Evolutionary conservation across 2,113 vertebrate genomes (phyloP), one percentile per base, ranked within the genome.

Genomic region (Heterotis niloticus): DNA sequence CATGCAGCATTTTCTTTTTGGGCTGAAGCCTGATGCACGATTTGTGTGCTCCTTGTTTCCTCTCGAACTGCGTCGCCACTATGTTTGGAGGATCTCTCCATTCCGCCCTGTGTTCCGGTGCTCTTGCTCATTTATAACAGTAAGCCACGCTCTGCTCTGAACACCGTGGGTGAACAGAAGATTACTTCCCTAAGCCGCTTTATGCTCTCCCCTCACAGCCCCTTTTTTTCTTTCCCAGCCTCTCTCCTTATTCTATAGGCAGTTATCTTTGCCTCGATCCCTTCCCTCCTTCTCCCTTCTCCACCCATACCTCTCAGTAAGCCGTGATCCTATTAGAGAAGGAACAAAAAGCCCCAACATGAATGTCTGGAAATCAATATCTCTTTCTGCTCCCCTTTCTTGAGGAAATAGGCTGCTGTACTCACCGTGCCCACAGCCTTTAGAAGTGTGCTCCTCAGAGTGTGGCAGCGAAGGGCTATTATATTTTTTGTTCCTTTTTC

Each of bases 271-370:
- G n/a, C 59, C 28, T 28, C 57, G 20, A 34, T 56, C 79, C 59
- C 78, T 71, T 64, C 20, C 23, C 70, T 60, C 14, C 16, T 60
- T 52, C 7, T 16, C 67, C 57, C 26, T 54, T 44, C 34, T 26
- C 20, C 64, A 64, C 65, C 81, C 67, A 52, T 23, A 69, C 74
- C 5, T 70, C 57, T 64, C 52, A 10, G 26, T 10, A 76, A 70
- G 67, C 59, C 59, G 16, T 76, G 69, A 81, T 84, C 79, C 83
- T 78, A 82, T 83, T 80, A 83, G 67, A 75, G 76, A 62, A 78
- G 24, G 57, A 81, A 79, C 68, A 78, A 77, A 79, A 60, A 29
- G 70, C 64, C 20, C 64, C 74, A 52, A 60, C 67, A 23, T 59
- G 73, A 62, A 65, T 28, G 51, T 81, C 66, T 83, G n/a, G 34